phyloP scores from a whole-genome alignment of 2,888 invertebrate species.

The Drosophila merina region DNA sequence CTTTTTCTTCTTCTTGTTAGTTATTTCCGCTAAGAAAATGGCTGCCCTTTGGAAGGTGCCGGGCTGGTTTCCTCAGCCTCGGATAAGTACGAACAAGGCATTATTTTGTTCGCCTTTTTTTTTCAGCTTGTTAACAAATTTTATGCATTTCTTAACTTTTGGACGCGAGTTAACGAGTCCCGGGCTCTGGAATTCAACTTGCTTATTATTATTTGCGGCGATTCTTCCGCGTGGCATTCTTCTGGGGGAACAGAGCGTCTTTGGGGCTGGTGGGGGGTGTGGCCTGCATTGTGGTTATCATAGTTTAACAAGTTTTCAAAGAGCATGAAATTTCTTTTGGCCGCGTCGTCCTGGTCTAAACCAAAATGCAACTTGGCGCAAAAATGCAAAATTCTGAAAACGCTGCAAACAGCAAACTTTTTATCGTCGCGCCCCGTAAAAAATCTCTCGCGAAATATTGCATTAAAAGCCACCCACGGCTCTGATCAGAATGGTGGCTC shows the following conservation, averaged over 20 bases:
- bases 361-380: constrained; percentile 53
- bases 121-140: constrained; percentile 75
- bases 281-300: constrained; percentile 81
- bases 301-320: constrained; percentile 82
- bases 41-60: constrained; percentile 33
- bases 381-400: constrained; percentile 63
- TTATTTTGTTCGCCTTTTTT: constrained; percentile 27
- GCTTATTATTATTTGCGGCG: constrained; percentile 73
- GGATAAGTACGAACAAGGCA: constrained; percentile 34
- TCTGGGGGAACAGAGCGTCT: constrained; percentile 16
- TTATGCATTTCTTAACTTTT: constrained; percentile 78
- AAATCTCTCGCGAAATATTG: constrained; percentile 69
- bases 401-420: constrained; percentile 76
- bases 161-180: constrained; percentile 70
- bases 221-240: constrained; percentile 38
- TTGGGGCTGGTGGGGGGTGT: neutral
- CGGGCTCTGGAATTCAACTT: constrained; percentile 59
- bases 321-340: constrained; percentile 77
- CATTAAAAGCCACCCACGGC: constrained; percentile 65
- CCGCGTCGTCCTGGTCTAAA: constrained; percentile 32
- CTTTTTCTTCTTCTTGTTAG: constrained; percentile 66
- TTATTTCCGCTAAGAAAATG: constrained; percentile 72
- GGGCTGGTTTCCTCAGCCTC: constrained; percentile 1
- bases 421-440: constrained; percentile 64
- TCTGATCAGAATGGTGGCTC: constrained; percentile 22